Conservation (phyloP, 2,113 vertebrate species). For the Rhineura floridana region DNA sequence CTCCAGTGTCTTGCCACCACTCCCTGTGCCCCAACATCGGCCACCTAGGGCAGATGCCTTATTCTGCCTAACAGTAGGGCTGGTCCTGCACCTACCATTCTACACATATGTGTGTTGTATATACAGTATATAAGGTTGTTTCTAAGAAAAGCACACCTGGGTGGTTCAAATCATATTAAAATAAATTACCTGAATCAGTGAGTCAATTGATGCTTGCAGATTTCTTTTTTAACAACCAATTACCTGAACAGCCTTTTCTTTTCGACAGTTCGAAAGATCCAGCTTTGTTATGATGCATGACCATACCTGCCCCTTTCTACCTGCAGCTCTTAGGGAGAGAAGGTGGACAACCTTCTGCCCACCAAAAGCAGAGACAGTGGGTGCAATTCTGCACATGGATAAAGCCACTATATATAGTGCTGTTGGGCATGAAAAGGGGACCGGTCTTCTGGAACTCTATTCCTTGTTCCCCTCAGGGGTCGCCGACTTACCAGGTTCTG, state of each 20-base stretch:
- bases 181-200: neutral
- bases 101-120: neutral
- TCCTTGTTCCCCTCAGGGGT: neutral
- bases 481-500: constrained; percentile 76
- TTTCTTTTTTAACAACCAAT: neutral
- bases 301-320: neutral
- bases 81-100: neutral
- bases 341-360: neutral
- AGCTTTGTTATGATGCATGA: neutral
- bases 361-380: accelerated
- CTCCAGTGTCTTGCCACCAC: no score
- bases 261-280: neutral
- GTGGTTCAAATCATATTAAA: neutral
- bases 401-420: neutral
- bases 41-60: no score
- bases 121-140: neutral
- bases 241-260: neutral
- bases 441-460: neutral
- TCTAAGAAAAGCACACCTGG: neutral
- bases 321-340: neutral
- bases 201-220: neutral
- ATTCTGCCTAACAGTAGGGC: no score
- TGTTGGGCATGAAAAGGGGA: neutral
- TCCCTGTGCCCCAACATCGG: no score
- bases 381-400: neutral